Evolutionary conservation across 2,113 vertebrate species (phyloP), one percentile per base, ranked within the genome.

Genomic region (Caranx ignobilis): DNA sequence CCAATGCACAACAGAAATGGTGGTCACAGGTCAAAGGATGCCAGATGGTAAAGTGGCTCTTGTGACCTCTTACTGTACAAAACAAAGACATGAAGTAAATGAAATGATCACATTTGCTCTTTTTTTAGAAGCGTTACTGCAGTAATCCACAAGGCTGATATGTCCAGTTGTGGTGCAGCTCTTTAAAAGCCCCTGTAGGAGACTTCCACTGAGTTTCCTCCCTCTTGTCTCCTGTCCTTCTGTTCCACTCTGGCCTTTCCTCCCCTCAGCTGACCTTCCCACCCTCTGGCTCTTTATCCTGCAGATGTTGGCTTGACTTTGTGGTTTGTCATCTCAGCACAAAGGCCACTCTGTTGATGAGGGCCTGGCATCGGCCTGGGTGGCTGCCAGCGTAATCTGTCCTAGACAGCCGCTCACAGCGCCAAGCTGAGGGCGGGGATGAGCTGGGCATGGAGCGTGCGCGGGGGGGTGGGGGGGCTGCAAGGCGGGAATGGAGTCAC

Each of bases 241-340:
- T 62, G 31, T 63, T 83, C 37, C 77, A 76, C 62, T 74, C 41
- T 69, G 77, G 69, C 68, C 66, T 79, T 64, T 56, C 52, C 62
- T 76, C 71, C 61, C 62, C 55, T 64, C 60, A 32, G 70, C 70
- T 70, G 61, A 78, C 67, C 71, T 71, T 69, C 71, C 48, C 68
- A 31, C 11, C 50, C 65, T 43, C 55, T 47, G 50, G n/a, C 68
- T 59, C 81, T 65, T 79, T 75, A 72, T 83, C 64, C 79, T 87
- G 87, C 88, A 92, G 88, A 94, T 92, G 87, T 90, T 91, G 89
- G 79, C 84, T 89, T 79, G 75, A 88, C 78, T 90, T 87, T 88
- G 88, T 67, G 65, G 83, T 87, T 88, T 91, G 86, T 90, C 85
- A 79, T 89, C 89, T 89, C 73, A 82, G 83, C 88, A 93, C 92